These are phyloP conservation scores for Bucorvus abyssinicus DNA, from an alignment of 2,797 vertebrate species.

Conservation along the genomic window DNA sequence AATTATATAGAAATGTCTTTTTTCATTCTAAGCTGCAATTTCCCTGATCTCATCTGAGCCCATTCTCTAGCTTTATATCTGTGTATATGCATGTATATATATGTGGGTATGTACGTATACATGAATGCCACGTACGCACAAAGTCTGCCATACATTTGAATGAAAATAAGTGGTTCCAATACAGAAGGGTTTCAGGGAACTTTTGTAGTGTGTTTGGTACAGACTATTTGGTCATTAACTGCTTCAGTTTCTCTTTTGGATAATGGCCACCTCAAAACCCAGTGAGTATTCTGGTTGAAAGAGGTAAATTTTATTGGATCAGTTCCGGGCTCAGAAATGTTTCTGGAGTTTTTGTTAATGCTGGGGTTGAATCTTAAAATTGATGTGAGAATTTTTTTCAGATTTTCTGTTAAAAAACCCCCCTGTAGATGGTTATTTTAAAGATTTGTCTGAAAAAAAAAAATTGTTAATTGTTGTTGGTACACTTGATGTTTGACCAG, in stretches of 20 bases:
- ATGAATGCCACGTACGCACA: neutral
- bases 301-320: neutral
- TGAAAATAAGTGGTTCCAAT: neutral
- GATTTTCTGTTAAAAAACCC: neutral
- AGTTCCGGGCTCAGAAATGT: neutral
- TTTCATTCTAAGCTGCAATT: neutral
- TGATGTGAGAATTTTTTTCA: neutral
- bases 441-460: neutral
- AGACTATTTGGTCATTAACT: neutral
- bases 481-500: neutral
- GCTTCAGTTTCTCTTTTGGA: neutral
- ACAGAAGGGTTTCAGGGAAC: neutral
- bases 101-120: neutral
- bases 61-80: neutral
- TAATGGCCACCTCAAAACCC: neutral
- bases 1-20: neutral
- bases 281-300: neutral
- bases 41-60: neutral
- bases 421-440: neutral
- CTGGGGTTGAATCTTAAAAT: neutral
- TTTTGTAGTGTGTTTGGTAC: neutral
- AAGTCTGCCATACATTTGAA: neutral
- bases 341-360: neutral
- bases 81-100: neutral
- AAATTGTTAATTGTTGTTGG: neutral